A percentile compares a stretch with the other conserved stretches of the same genome.
phyloP scores from a whole-genome alignment of 2,888 invertebrate genomes.

The Sarcophaga variegata region DNA sequence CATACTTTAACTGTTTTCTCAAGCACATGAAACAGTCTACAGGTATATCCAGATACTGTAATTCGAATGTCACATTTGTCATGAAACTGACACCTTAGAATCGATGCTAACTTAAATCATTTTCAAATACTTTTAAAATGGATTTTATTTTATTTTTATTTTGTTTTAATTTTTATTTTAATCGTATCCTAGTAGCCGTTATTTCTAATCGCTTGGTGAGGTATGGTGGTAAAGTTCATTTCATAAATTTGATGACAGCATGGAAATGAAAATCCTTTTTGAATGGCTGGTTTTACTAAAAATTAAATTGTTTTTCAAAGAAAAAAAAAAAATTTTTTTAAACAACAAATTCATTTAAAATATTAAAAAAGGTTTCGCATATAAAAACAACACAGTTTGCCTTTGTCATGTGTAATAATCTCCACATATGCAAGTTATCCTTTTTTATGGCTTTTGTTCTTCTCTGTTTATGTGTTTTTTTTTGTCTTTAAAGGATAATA shows the following conservation, averaged over 20 bases:
- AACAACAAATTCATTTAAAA: background rate
- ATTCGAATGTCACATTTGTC: too few relatives aligned
- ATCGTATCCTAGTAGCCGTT: conserved; percentile 1
- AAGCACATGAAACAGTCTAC: too few relatives aligned
- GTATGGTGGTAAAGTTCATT: conserved; percentile 18
- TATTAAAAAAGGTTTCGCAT: background rate
- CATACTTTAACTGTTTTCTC: too few relatives aligned
- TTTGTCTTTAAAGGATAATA: background rate
- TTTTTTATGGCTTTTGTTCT: too few relatives aligned
- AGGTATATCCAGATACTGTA: too few relatives aligned
- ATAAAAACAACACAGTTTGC: background rate
- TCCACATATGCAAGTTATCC: too few relatives aligned
- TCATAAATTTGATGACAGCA: conserved; percentile 37
- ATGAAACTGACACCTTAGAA: too few relatives aligned
- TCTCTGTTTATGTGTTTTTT: background rate
- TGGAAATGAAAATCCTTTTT: conserved; percentile 31
- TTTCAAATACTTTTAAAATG: too few relatives aligned
- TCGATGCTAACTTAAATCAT: too few relatives aligned
- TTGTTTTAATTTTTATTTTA: background rate
- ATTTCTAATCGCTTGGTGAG: conserved; percentile 52
- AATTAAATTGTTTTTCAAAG: conserved; percentile 7
- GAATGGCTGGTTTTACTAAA: conserved; percentile 2
- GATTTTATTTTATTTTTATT: background rate
- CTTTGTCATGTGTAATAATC: background rate
- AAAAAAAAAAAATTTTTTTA: background rate